Evolutionary conservation across 2,113 vertebrate species (phyloP).

Genomic region (Stigmatopora nigra): DNA sequence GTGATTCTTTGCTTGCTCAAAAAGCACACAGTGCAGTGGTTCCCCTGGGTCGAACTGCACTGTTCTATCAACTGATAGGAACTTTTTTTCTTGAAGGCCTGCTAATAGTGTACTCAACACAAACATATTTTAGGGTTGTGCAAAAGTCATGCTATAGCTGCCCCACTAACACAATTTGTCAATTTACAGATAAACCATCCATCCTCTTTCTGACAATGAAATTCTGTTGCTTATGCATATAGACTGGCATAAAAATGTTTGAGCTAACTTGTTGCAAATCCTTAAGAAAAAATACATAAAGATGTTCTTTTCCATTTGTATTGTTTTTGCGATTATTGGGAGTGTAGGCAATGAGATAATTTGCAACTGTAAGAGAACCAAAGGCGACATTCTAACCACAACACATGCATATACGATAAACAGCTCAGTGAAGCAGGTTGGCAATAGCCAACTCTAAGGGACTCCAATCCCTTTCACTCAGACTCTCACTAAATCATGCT

Average conservation of each 20-base stretch:
- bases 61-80: neutral
- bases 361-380: neutral
- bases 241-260: no score
- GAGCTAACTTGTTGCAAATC: no score
- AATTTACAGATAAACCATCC: neutral
- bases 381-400: constrained; percentile 25
- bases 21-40: neutral
- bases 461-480: constrained; percentile 55
- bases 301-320: no score
- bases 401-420: constrained; percentile 50
- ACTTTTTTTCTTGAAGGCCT: neutral
- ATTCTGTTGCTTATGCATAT: neutral
- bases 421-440: constrained; percentile 60
- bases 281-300: no score
- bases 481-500: constrained; percentile 60
- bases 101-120: neutral
- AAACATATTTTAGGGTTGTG: neutral
- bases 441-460: constrained; percentile 38
- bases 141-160: neutral
- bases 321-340: no score
- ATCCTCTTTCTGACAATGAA: neutral
- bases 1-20: neutral
- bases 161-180: constrained; percentile 4
- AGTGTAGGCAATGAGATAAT: neutral
- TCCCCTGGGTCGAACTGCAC: neutral